Evolutionary conservation across 2,888 invertebrate species (phyloP).

Genomic region (Oeneis ivallda): DNA sequence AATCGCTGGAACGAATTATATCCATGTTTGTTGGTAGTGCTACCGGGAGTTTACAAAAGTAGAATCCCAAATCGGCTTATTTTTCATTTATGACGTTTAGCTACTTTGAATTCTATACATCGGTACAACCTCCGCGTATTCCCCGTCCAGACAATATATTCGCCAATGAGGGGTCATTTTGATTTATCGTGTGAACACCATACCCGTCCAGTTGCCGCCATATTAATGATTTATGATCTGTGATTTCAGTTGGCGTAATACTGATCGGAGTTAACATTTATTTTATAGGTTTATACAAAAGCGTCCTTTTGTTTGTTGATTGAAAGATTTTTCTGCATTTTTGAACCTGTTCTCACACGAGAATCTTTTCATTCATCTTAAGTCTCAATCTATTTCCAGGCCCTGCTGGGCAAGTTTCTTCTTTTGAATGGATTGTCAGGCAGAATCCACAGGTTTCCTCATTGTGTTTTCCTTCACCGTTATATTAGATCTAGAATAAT

Average conservation of each 20-base stretch:
- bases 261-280: conserved; percentile 3
- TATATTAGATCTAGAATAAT: too few relatives aligned
- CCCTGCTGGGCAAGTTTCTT: too few relatives aligned
- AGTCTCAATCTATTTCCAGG: too few relatives aligned
- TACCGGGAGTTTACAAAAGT: not conserved
- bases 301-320: not conserved
- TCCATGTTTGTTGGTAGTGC: too few relatives aligned
- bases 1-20: too few relatives aligned
- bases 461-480: too few relatives aligned
- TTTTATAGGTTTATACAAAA: not conserved
- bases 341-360: too few relatives aligned
- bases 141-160: conserved; percentile 44
- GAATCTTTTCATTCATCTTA: too few relatives aligned
- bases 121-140: conserved; percentile 25
- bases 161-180: conserved; percentile 54
- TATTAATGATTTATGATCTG: conserved; percentile 57
- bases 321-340: not conserved
- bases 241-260: conserved; percentile 37
- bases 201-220: conserved; percentile 39
- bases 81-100: not conserved
- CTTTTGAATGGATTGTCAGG: too few relatives aligned
- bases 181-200: conserved; percentile 77
- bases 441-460: too few relatives aligned
- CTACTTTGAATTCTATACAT: not conserved
- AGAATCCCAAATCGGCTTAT: conserved; percentile 1